A percentile compares a stretch with the other conserved stretches of the same genome.
Evolutionary conservation across 2,113 vertebrate genomes (phyloP).

Genomic region (Brachirus orientalis): DNA sequence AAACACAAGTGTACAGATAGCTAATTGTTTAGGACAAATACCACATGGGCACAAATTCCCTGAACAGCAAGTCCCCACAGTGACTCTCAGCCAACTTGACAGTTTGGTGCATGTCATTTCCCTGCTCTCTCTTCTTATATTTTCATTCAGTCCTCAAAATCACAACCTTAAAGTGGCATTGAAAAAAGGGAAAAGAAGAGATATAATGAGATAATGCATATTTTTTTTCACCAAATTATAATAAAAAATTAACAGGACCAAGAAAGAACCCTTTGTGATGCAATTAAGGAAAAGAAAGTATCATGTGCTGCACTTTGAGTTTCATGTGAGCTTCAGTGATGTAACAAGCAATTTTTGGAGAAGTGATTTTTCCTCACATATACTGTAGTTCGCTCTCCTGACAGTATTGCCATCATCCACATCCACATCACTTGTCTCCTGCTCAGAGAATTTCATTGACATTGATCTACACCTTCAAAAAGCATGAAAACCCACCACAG

Average conservation of each 20-base stretch:
- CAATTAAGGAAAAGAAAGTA: too few species aligned
- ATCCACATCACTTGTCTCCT: too few species aligned
- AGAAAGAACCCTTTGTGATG: neutral
- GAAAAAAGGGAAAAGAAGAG: constrained; percentile 1
- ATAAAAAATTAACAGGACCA: too few species aligned
- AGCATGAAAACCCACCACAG: constrained; percentile 29
- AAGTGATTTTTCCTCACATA: constrained; percentile 21
- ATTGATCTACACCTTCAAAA: constrained; percentile 58
- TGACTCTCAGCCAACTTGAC: neutral
- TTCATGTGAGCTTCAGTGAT: too few species aligned
- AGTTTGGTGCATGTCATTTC: neutral
- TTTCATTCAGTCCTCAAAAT: too few species aligned
- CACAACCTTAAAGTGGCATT: too few species aligned
- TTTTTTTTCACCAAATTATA: too few species aligned
- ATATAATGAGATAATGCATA: too few species aligned
- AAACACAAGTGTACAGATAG: too few species aligned
- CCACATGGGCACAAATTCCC: neutral
- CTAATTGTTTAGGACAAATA: neutral
- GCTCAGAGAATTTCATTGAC: constrained; percentile 39
- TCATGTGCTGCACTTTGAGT: too few species aligned
- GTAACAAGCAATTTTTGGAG: constrained; percentile 9
- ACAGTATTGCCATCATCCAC: constrained; percentile 33
- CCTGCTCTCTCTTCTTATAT: neutral
- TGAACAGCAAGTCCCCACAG: neutral
- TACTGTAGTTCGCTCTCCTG: neutral